These are phyloP conservation scores for Petrocephalus zakoni DNA, from an alignment of 2,113 vertebrate species.

Conservation along the genomic window DNA sequence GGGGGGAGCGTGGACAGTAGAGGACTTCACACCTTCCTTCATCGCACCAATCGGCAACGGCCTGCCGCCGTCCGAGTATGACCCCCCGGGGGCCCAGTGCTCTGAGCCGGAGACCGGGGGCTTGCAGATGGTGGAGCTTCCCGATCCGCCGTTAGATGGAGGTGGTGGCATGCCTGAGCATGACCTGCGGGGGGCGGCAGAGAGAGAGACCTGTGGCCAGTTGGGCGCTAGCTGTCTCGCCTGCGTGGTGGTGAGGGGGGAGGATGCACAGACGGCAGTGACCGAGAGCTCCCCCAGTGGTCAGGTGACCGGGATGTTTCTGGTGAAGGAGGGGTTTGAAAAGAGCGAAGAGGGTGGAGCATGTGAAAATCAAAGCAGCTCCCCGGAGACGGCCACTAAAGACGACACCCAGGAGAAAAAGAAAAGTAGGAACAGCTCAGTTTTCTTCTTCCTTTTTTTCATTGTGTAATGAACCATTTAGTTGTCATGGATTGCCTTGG, in stretches of 20 bases:
- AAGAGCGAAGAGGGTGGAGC: constrained; percentile 2
- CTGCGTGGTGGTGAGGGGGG: constrained; percentile 34
- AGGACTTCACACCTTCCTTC: constrained; percentile 8
- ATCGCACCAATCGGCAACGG: not conserved
- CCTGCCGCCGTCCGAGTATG: not conserved
- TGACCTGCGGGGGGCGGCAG: constrained; percentile 14
- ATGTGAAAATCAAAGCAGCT: constrained; percentile 28
- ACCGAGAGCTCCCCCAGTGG: constrained; percentile 5
- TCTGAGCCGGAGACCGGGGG: not conserved
- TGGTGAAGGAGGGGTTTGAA: not conserved
- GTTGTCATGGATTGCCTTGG: not conserved
- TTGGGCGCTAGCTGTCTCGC: constrained; percentile 33
- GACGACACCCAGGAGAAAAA: constrained; percentile 48
- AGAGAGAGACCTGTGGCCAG: constrained; percentile 27
- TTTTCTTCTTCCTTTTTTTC: not conserved
- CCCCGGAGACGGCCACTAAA: constrained; percentile 36
- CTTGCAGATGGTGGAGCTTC: constrained; percentile 11
- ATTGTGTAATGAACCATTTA: not conserved
- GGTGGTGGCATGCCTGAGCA: not conserved
- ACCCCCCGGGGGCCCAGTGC: not conserved
- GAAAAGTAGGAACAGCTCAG: constrained; percentile 45
- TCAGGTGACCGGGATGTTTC: constrained; percentile 14
- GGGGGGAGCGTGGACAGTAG: constrained; percentile 16
- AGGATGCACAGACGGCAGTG: constrained; percentile 20
- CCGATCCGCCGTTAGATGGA: not conserved